Base-by-base conservation (phyloP, 2,113 vertebrate genomes). In the Glaucomys volans region DNA sequence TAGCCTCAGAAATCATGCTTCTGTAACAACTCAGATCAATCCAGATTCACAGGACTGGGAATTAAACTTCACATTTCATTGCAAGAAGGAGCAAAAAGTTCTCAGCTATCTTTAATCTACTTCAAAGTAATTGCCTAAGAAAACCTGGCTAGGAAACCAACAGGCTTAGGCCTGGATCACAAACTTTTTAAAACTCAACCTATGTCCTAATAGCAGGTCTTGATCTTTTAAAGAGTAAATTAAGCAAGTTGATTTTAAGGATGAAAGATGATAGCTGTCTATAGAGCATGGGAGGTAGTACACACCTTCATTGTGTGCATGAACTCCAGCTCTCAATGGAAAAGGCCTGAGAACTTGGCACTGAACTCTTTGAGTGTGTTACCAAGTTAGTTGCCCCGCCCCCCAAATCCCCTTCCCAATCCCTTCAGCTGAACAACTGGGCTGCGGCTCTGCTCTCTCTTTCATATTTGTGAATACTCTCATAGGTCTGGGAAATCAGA, bases 401-500 rank as follows among this genome's bases (percentile, higher is more conserved):
- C 28, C 35, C 22, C 3, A 59, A 82, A 1, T 4, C 20, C 47
- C 66, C 37, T 26, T 28, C 24, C 24, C 24, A 13, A 35, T 32
- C 3, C 26, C 42, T 64, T 66, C 42, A 82, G 62, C 76, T 47
- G 47, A 96, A 82, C 93, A 93, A 95, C 50, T 40, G 62, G n/a
- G 42, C 71, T 74, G 37, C 28, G 35, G 30, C 57, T 82, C 35
- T 17, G 22, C 35, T 28, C 18, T 76, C 59, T 85, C 93, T 97
- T 96, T 98, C 93, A 75, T 88, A 98, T 95, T 94, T 96, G 95
- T 95, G 95, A 96, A 96, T 71, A 85, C 50, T 94, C 82, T 97
- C 87, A 86, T 83, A 96, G 47, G 95, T 95, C 95, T 93, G 84
- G 92, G 92, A 97, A 96, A 97, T 98, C 93, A 98, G 96, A 98